A percentile compares a stretch with the other conserved stretches of the same genome.
These are phyloP conservation scores for Pongo pygmaeus DNA, from an alignment of 2,113 vertebrate genomes.

Conservation along the genomic window DNA sequence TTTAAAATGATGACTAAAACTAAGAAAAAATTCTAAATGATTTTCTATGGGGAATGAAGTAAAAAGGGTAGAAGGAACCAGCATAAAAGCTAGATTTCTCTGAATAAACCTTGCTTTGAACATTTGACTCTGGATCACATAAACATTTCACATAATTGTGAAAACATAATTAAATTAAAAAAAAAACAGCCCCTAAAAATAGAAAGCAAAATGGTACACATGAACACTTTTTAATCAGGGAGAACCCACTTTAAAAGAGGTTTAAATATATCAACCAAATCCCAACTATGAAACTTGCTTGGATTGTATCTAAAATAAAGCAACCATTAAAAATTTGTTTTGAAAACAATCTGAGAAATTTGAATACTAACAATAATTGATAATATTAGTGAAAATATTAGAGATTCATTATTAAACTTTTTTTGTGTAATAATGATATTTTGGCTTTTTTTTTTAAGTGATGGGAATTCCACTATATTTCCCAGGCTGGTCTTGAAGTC, in stretches of 20 bases:
- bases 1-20: slow-evolving; percentile 7
- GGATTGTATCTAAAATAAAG: not conserved
- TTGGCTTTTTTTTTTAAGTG: not conserved
- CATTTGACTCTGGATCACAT: not conserved
- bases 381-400: slow-evolving; percentile 15
- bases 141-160: slow-evolving; percentile 4
- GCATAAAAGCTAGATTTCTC: not conserved
- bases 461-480: not conserved
- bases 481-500: not conserved
- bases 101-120: not conserved
- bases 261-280: not conserved
- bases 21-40: not conserved
- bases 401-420: slow-evolving; percentile 3
- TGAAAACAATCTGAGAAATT: not conserved
- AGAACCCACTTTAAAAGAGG: slow-evolving; percentile 3
- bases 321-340: not conserved
- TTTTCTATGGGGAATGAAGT: not conserved
- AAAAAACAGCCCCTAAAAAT: slow-evolving; percentile 10
- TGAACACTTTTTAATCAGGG: not conserved
- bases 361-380: slow-evolving; percentile 3
- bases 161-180: not conserved
- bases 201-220: slow-evolving; percentile 24
- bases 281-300: not conserved
- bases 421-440: not conserved
- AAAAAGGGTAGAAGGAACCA: not conserved